Evolutionary conservation across 2,888 invertebrate genomes (phyloP), one percentile per base, ranked within the genome.

Genomic region (Blastobasis lacticolella): DNA sequence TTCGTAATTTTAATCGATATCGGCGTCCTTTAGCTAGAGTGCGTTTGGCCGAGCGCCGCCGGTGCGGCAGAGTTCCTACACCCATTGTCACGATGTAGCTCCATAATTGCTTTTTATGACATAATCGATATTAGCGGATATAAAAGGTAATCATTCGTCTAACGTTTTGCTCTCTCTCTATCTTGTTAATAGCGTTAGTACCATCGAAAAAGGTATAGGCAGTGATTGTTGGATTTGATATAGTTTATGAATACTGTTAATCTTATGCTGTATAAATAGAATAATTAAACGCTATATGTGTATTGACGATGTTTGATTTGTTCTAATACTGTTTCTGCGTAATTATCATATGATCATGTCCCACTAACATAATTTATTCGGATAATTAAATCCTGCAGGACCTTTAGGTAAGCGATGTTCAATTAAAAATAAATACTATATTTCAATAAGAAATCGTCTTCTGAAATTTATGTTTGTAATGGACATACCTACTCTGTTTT

Each of bases 141-240:
- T 66, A 70, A 63, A 64, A 71, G 65, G 61, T 71, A 70, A 71
- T 69, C 65, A 71, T 69, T 76, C 74, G 73, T 77, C 70, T 73
- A 80, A 79, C 71, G 71, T 82, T 87, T 85, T 82, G 77, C 83
- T 83, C 86, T 79, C 71, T 58, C 38, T 55, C 46, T 67, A 59
- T 82, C 81, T 85, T 82, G 84, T 86, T 87, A 81, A 78, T 86
- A 83, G 82, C 74, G 75, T 83, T 87, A 86, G 84, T 78, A 81
- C 79, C 81, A 82, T 81, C 81, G 77, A 78, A 78, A 78, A 49
- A 80, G 78, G 76, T 83, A 78, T 85, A 86, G 84, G 70, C 82
- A 81, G 83, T 85, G 81, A 85, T 88, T 88, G 88, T 88, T 88
- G 88, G 88, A 88, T 88, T 87, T 88, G 88, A 87, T 84, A 88